Evolutionary conservation across 2,113 vertebrate genomes (phyloP).

Genomic region (Erythrocercus mccallii): DNA sequence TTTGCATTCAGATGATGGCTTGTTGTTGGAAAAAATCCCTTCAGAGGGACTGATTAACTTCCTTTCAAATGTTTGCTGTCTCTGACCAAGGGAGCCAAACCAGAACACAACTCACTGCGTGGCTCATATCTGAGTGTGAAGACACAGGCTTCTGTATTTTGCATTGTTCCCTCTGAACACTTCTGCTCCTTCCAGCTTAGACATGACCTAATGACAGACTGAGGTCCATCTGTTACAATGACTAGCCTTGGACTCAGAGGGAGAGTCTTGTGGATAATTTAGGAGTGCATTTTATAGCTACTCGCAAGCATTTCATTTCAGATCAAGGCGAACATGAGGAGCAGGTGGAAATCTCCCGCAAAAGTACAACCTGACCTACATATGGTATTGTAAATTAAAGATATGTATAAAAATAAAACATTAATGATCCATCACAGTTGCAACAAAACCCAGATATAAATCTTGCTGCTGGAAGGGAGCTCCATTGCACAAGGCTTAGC

Average conservation of each 20-base stretch:
- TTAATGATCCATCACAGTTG: neutral
- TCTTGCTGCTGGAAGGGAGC: neutral
- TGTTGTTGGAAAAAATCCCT: conserved; percentile 13
- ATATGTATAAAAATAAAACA: conserved; percentile 27
- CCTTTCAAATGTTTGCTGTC: neutral
- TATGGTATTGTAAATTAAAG: neutral
- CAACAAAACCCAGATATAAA: neutral
- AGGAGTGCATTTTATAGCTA: conserved; percentile 22
- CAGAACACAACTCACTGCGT: neutral
- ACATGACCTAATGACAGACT: conserved; percentile 38
- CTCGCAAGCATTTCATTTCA: conserved; percentile 23
- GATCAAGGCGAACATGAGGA: neutral
- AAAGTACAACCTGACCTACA: conserved; percentile 51
- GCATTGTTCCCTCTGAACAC: neutral
- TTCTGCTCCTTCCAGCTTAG: neutral
- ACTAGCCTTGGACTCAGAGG: conserved; percentile 33
- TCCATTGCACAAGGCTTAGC: neutral
- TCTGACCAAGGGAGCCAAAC: neutral
- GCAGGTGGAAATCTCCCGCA: conserved; percentile 2
- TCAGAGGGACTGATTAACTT: conserved; percentile 6
- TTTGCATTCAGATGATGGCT: conserved; percentile 32
- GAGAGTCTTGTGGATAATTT: conserved; percentile 45
- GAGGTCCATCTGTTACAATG: conserved; percentile 44
- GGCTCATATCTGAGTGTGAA: neutral
- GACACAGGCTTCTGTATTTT: neutral